Conservation (phyloP, 2,888 invertebrate genomes). For the Hylaea fasciaria region DNA sequence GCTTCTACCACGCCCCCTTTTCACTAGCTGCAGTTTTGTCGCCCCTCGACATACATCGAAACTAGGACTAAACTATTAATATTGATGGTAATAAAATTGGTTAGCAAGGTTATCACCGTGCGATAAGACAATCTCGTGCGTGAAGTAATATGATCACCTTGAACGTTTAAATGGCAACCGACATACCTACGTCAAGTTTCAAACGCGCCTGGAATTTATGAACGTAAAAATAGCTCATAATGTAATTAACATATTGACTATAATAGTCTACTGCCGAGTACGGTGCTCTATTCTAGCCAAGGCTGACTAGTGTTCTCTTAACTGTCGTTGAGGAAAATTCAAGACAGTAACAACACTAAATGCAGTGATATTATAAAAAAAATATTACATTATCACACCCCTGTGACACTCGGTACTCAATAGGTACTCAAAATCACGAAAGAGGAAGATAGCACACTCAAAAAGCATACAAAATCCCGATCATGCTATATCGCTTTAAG, state of each 20-base stretch:
- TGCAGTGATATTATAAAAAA: background rate
- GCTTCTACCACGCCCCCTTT: no score
- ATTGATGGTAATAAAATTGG: background rate
- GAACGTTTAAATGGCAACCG: constrained; percentile 18
- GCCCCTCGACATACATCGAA: no score
- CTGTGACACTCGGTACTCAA: no score
- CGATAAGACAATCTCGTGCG: constrained; percentile 32
- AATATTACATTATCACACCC: no score
- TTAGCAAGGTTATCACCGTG: constrained; percentile 35
- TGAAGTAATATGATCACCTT: constrained; percentile 30
- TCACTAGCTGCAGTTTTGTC: no score
- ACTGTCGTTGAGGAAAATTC: background rate
- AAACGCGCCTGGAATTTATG: constrained; percentile 28
- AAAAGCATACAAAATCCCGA: no score
- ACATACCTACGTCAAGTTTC: background rate
- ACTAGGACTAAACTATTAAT: no score
- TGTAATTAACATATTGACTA: constrained; percentile 26
- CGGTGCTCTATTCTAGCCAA: constrained; percentile 19
- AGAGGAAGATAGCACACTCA: no score
- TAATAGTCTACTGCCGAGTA: constrained; percentile 10
- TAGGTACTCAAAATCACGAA: no score
- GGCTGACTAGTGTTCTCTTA: constrained; percentile 15
- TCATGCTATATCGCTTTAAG: no score
- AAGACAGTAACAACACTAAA: background rate
- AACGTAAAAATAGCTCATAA: background rate